A percentile compares a stretch with the other conserved stretches of the same genome.
Evolutionary conservation across 2,113 vertebrate species (phyloP).

Genomic region (Xerus inauris): DNA sequence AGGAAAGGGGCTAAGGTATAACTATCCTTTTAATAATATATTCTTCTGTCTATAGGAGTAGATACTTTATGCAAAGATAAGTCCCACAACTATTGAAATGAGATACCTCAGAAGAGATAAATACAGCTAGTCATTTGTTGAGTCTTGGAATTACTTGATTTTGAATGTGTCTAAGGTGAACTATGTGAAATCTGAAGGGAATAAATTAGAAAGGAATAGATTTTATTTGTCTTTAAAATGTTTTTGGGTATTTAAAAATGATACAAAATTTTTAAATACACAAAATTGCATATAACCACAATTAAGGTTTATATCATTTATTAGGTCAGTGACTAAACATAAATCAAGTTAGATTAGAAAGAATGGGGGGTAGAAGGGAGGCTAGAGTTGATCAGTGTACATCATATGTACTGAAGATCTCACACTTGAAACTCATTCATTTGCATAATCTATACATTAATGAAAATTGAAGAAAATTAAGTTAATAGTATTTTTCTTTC

Average conservation of each 20-base stretch:
- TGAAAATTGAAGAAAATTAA: not conserved
- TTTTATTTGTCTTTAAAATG: not conserved
- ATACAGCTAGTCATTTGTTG: constrained; percentile 34
- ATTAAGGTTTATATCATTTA: not conserved
- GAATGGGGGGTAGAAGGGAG: not conserved
- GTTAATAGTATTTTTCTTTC: not conserved
- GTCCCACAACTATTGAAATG: not conserved
- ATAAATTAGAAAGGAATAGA: not conserved
- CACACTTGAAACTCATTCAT: not conserved
- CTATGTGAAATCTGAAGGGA: not conserved
- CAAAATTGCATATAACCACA: not conserved
- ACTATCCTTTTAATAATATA: not conserved
- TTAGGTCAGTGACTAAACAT: not conserved
- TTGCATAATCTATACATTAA: not conserved
- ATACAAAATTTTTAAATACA: not conserved
- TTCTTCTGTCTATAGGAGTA: not conserved
- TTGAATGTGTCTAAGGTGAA: constrained; percentile 37
- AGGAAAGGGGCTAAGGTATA: not conserved
- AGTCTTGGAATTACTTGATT: not conserved
- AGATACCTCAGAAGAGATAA: not conserved
- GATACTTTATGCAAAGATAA: constrained; percentile 16
- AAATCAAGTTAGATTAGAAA: not conserved
- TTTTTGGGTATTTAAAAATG: not conserved
- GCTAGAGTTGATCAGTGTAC: not conserved
- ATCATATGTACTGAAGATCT: not conserved